Base-by-base conservation (phyloP, 35 echinoderm and acorn worm genomes). In the Stichopus chloronotus region DNA sequence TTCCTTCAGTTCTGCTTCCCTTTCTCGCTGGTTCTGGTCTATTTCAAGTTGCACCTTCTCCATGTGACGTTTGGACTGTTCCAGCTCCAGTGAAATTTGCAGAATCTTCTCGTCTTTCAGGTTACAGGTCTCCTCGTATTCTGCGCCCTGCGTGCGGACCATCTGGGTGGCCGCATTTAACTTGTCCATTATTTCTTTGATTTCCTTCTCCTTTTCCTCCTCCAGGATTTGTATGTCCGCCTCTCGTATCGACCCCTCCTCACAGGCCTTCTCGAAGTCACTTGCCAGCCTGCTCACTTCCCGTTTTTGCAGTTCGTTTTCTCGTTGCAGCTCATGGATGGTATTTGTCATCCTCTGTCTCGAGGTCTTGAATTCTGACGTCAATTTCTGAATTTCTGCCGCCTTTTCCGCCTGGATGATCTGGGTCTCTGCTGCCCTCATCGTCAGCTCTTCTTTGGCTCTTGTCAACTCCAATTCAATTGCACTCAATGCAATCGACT, bases 131-230 rank as follows among this genome's bases (percentile, higher is more conserved):
- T 89, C 61, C 65, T 89, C 87, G 52, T 71, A 63, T 71, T 89
- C 87, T 21, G 71, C 4, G 53, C 23, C 61, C 55, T 71, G 87
- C 57, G 25, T 60, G 17, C 87, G 65, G 8, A 59, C 87, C n/a
- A 89, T 59, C 6, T 65, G 30, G 14, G 25, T 89, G 9, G 59
- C 87, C 21, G 20, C 25, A 19, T 89, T 89, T 7, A 89, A 61
- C 17, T 89, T 89, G 6, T 72, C 87, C 63, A 89, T 54, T 17
- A 89, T 71, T 54, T 89, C 87, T 71, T 25, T 4, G n/a, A 89
- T 89, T 54, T 89, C 87, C 55, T 89, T 89, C 21, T 89, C 87
- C 87, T 89, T 89, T 13, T 89, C 87, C 87, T 89, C 87, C 52
- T 89, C 87, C 19, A 89, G 65, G 25, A 89, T 89, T 21, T 89